Conservation (phyloP, 2,888 invertebrate genomes). For the Pomacea canaliculata region DNA sequence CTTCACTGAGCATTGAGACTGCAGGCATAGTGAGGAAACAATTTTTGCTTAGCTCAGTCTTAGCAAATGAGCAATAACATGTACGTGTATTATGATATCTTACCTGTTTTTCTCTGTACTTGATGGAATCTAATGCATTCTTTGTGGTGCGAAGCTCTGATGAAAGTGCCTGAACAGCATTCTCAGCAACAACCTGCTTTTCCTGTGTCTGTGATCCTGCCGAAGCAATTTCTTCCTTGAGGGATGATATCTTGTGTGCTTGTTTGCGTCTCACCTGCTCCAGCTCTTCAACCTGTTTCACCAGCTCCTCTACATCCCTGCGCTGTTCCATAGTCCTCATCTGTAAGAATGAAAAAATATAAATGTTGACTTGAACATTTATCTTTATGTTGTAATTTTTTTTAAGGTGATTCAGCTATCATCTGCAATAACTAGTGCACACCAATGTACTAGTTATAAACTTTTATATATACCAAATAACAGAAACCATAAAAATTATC, state of each 20-base stretch:
- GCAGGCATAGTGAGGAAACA: no score
- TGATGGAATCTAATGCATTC: constrained; percentile 59
- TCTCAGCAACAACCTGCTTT: constrained; percentile 60
- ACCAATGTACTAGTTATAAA: no score
- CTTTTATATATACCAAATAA: no score
- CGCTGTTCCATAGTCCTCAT: constrained; percentile 63
- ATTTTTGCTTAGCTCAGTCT: no score
- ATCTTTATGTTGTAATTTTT: no score
- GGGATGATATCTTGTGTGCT: constrained; percentile 62
- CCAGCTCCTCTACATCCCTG: constrained; percentile 63
- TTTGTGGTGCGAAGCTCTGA: constrained; percentile 69
- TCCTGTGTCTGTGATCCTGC: constrained; percentile 49
- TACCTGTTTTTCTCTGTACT: constrained; percentile 68
- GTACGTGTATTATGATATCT: neutral
- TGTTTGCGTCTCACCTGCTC: constrained; percentile 66
- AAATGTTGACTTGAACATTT: neutral
- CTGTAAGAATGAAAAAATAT: constrained; percentile 34
- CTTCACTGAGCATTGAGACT: no score
- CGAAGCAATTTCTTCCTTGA: constrained; percentile 58
- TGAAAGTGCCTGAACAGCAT: constrained; percentile 67
- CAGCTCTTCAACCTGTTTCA: constrained; percentile 63
- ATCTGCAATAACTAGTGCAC: no score
- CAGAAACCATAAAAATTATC: no score
- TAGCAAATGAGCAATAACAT: no score
- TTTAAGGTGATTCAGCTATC: no score